Evolutionary conservation across 1,140 invertebrate genomes (phyloP), one percentile per base, ranked within the genome.

Genomic region (Antheraea mylitta): DNA sequence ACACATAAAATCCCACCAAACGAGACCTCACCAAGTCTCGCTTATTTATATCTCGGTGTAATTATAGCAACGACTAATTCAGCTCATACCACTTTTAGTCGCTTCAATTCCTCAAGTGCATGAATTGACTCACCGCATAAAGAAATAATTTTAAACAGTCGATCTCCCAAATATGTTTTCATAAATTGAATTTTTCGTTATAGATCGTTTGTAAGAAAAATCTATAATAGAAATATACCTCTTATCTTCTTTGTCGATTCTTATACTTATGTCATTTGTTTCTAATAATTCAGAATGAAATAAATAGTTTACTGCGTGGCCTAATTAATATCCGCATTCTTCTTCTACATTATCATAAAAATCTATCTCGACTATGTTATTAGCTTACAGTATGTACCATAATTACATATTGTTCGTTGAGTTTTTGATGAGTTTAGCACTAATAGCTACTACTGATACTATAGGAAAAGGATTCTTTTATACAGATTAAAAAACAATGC

Each of bases 1-100:
- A 88, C 86, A 76, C 80, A 48, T 42, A 66, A 42, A 42, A 11
- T 7, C 38, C 66, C 69, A 53, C 70, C 69, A 69, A 79, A 82
- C 75, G 79, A 82, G 74, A 79, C 77, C 80, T 83, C 78, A 80
- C 78, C 77, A 79, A 72, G 70, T 42, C 45, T 68, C 45, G 16
- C 16, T 78, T 89, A 89, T 86, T 83, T 83, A 82, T 88, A 90
- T 78, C 72, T 68, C 70, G 71, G n/a, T 82, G 81, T 85, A 89
- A 84, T 88, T 86, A 84, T 89, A 89, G 74, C 73, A 53, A 58
- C 42, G 69, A 66, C 76, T 78, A 80, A 78, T 76, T 80, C 74
- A 70, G 59, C 72, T 64, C 75, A 71, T 42, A 72, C 80, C 78
- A 80, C 71, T 76, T 82, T 80, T 81, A 83, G 80, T 65, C 66